Evolutionary conservation across 2,888 invertebrate species (phyloP), one percentile per base, ranked within the genome.

Genomic region (Dorcus parallelipipedus): DNA sequence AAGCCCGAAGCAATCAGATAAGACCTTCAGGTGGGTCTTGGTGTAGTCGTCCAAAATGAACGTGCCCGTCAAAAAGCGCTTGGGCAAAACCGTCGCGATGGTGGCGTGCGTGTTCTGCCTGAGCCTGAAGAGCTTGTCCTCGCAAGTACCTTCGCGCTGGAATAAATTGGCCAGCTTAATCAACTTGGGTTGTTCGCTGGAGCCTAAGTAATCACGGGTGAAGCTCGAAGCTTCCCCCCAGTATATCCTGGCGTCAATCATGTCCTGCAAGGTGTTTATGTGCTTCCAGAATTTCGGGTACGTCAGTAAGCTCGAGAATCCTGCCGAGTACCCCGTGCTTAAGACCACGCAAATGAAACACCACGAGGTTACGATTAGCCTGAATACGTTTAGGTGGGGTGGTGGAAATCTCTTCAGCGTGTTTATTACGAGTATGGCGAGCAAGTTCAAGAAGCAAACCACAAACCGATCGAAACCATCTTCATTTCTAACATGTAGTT

Each of bases 271-370:
- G 14, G 62, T 56, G 20, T 65, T 60, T 2, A 67, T 61, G 41
- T 61, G 40, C 42, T 54, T 60, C 3, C 60, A 59, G 50, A 60
- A 67, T 52, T 62, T 58, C 7, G 67, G 67, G 54, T 63, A 64
- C 43, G 61, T 62, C 9, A 67, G 41, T 17, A 57, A 58, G 39
- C 59, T 66, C 6, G 68, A 64, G 38, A 69, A 50, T 7, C 65
- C 67, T 3, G 68, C 67, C 10, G 63, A 62, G 39, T 68, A 69
- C 38, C 61, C 63, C 2, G 62, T 63, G 20, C 60, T 58, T 20
- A 64, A 45, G 17, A 69, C 7, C 17, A 63, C 49, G 40, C 58
- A 58, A 49, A 61, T 62, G 23, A 59, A 43, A 20, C 58, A 54
- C 47, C 61, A 57, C 41, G 41, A 58, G 9, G 60, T 43, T 8